Conservation (phyloP, 1,140 invertebrate species). For the Diuraphis noxia region DNA sequence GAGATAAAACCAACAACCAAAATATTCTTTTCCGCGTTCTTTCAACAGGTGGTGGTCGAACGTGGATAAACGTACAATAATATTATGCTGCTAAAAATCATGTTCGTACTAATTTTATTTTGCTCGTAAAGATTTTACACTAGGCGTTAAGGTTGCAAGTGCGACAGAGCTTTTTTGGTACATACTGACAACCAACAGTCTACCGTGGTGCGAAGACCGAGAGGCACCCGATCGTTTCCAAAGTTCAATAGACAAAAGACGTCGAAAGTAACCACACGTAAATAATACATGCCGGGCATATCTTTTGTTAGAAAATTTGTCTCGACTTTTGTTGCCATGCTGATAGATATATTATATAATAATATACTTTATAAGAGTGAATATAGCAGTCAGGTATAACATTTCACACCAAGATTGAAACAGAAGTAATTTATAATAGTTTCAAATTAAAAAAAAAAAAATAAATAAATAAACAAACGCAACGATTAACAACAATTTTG, state of each 20-base stretch:
- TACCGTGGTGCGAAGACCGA: no score
- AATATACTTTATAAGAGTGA: not conserved
- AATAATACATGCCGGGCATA: no score
- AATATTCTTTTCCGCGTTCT: not conserved
- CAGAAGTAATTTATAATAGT: not conserved
- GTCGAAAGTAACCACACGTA: not conserved
- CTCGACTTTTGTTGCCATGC: not conserved
- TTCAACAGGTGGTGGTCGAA: not conserved
- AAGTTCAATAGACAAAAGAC: not conserved
- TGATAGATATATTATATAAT: not conserved
- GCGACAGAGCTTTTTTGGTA: not conserved
- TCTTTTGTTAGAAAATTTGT: no score
- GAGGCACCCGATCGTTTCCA: not conserved
- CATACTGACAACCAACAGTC: no score
- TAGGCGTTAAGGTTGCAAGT: not conserved
- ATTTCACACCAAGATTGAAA: not conserved
- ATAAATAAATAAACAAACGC: constrained; percentile 34
- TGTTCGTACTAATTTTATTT: not conserved
- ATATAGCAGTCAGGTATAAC: not conserved
- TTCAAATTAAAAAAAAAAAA: not conserved
- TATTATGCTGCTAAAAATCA: not conserved
- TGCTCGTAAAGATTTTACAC: not conserved
- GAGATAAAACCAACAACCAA: not conserved
- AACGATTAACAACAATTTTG: constrained; percentile 51
- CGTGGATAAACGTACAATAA: no score